Percentiles rank a stretch among this genome's conserved stretches.
These are phyloP conservation scores for Cataglyphis hispanica DNA, from an alignment of 1,140 invertebrate genomes.

Conservation along the genomic window DNA sequence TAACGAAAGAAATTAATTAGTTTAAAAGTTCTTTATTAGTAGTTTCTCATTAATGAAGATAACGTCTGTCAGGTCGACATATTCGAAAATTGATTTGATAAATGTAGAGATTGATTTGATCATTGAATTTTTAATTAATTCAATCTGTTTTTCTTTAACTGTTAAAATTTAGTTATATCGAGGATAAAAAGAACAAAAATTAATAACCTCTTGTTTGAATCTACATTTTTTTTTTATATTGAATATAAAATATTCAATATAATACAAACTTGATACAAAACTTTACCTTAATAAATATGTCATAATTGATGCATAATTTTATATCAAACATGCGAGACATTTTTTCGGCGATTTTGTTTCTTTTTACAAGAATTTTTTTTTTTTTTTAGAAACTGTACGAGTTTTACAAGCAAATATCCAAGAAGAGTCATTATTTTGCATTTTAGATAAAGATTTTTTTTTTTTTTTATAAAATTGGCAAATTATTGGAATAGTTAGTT, in stretches of 20 bases:
- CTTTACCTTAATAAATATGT: not conserved
- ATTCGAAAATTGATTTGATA: not conserved
- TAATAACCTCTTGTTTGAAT: not conserved
- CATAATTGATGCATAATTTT: constrained; percentile 8
- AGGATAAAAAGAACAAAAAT: not conserved
- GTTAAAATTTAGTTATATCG: not conserved
- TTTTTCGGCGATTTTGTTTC: not conserved
- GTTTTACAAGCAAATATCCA: not conserved
- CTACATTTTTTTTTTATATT: not conserved
- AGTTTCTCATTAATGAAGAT: not conserved
- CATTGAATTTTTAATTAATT: constrained; percentile 7
- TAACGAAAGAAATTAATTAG: constrained; percentile 1
- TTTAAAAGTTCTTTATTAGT: not conserved
- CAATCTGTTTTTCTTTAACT: not conserved
- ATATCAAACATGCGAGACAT: not conserved
- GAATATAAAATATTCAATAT: not conserved
- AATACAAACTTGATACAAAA: not conserved
- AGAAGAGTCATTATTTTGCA: not conserved
- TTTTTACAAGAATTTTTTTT: not conserved
- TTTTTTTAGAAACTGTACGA: not conserved
- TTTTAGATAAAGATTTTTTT: not conserved
- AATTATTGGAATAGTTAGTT: not conserved
- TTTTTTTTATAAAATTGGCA: not conserved
- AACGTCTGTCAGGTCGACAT: not conserved
- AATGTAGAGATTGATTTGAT: not conserved